Evolutionary conservation across 2,797 vertebrate genomes (phyloP).

Genomic region (Mormyrus proboscirostris): DNA sequence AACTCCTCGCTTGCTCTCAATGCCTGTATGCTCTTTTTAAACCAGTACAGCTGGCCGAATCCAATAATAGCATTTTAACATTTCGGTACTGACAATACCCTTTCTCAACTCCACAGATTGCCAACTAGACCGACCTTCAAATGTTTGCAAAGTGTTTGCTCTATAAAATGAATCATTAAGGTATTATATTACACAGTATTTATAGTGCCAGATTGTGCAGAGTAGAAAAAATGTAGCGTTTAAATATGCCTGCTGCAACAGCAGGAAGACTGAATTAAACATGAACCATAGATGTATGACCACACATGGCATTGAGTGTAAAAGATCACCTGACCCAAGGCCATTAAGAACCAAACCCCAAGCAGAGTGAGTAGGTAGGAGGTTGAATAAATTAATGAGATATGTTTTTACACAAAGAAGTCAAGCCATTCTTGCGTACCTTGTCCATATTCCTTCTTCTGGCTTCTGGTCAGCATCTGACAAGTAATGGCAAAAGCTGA

Average conservation of each 20-base stretch:
- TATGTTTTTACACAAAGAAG: not conserved
- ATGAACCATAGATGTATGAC: not conserved
- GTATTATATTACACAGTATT: not conserved
- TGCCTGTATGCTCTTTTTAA: not conserved
- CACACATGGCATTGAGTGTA: not conserved
- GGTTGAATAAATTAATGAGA: not conserved
- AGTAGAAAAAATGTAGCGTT: not conserved
- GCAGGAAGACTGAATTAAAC: not conserved
- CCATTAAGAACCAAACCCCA: not conserved
- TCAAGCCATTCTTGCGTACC: not conserved
- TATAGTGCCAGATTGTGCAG: not conserved
- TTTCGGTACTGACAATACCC: not conserved
- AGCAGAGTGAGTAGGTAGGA: not conserved
- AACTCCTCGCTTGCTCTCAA: not conserved
- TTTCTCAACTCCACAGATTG: not conserved
- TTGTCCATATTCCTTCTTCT: not conserved
- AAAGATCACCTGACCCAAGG: not conserved
- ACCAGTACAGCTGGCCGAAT: not conserved
- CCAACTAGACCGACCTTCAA: not conserved
- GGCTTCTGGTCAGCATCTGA: not conserved
- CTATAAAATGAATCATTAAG: not conserved
- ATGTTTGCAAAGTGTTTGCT: not conserved
- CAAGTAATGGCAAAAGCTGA: not conserved
- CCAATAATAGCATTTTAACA: not conserved
- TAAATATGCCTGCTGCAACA: not conserved